Percentiles rank a stretch among this genome's conserved stretches.
Evolutionary conservation across 2,797 vertebrate species (phyloP).

Genomic region (Semaprochilodus insignis): DNA sequence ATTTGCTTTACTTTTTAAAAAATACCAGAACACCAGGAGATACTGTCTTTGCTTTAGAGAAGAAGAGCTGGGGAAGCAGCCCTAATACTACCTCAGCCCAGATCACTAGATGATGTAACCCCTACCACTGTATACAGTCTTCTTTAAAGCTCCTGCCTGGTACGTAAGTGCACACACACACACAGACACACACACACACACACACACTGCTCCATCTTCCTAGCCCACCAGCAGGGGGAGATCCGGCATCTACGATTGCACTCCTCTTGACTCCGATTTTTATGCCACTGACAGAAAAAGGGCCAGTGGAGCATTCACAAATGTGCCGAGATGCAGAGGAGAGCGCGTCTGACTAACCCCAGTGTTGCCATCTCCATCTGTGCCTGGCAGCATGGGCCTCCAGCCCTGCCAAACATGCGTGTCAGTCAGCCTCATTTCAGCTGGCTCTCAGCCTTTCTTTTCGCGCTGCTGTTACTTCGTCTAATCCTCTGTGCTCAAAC

Average conservation of each 20-base stretch:
- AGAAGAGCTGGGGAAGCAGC: background rate
- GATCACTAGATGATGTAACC: slow-evolving; percentile 7
- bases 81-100: background rate
- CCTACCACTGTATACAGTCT: slow-evolving; percentile 9
- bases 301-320: slow-evolving; percentile 54
- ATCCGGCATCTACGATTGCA: slow-evolving; percentile 56
- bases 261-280: slow-evolving; percentile 50
- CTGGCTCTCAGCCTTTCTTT: slow-evolving; percentile 39
- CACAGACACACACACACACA: background rate
- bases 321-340: slow-evolving; percentile 60
- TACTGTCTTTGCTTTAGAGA: slow-evolving; percentile 12
- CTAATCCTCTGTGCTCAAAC: slow-evolving; percentile 52
- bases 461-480: slow-evolving; percentile 50
- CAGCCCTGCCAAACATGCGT: slow-evolving; percentile 48
- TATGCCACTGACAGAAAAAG: slow-evolving; percentile 28
- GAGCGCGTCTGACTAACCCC: slow-evolving; percentile 57
- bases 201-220: slow-evolving; percentile 24
- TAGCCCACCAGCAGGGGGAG: slow-evolving; percentile 70
- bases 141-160: slow-evolving; percentile 20
- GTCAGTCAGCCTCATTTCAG: slow-evolving; percentile 59
- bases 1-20: background rate
- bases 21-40: background rate
- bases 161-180: slow-evolving; percentile 18
- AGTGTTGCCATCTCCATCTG: slow-evolving; percentile 73
- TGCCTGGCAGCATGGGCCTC: slow-evolving; percentile 65